These are phyloP conservation scores for Corydoras sp. DNA, from an alignment of 2,113 vertebrate genomes.

Conservation along the genomic window DNA sequence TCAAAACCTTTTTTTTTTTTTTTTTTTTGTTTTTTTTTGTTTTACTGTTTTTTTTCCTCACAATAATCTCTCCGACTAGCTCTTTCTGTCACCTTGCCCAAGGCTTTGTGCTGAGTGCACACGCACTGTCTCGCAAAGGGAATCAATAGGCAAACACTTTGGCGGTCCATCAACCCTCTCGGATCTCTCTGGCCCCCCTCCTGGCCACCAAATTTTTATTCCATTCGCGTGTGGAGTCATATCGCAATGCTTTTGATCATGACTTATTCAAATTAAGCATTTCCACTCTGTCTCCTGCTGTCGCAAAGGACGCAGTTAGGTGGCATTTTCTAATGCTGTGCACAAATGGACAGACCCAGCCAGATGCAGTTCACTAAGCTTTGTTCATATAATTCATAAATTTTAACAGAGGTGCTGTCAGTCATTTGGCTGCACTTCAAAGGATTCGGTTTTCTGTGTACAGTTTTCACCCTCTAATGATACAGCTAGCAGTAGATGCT, in stretches of 20 bases:
- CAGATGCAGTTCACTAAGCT: conserved; percentile 31
- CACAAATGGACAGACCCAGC: conserved; percentile 34
- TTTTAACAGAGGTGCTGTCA: conserved; percentile 46
- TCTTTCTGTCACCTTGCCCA: conserved; percentile 47
- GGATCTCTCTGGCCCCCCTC: conserved; percentile 33
- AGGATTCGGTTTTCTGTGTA: conserved; percentile 38
- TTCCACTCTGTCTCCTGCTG: conserved; percentile 38
- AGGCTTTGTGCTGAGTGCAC: conserved; percentile 46
- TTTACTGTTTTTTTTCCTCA: conserved; percentile 36
- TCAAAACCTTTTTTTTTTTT: conserved; percentile 23
- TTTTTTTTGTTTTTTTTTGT: background rate
- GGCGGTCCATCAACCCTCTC: conserved; percentile 43
- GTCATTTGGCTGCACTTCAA: conserved; percentile 45
- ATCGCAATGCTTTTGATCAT: conserved; percentile 46
- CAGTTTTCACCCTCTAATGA: conserved; percentile 33
- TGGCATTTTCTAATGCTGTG: conserved; percentile 39
- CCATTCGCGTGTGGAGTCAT: conserved; percentile 39
- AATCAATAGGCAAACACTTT: conserved; percentile 55
- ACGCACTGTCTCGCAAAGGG: conserved; percentile 48
- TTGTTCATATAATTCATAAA: conserved; percentile 46
- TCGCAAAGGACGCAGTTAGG: conserved; percentile 32
- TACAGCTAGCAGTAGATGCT: conserved; percentile 14
- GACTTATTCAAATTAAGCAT: conserved; percentile 47
- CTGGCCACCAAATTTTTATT: conserved; percentile 43
- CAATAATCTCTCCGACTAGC: conserved; percentile 10